These are phyloP conservation scores for Polypedilum vanderplanki DNA, from an alignment of 1,140 invertebrate species.

Conservation along the genomic window DNA sequence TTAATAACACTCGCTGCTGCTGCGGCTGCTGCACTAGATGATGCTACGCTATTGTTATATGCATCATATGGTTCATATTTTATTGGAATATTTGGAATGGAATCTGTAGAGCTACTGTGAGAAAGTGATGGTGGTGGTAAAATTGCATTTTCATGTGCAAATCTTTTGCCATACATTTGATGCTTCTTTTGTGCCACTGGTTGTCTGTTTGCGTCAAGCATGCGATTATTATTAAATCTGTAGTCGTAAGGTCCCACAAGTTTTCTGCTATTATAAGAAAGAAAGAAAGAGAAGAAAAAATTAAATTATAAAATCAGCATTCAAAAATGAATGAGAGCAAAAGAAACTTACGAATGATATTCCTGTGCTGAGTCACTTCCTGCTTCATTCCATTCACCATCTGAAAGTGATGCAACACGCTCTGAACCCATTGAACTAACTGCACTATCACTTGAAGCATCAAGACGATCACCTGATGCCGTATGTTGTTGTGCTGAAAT, in stretches of 20 bases:
- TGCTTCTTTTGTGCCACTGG: conserved; percentile 85
- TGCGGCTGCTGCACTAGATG: conserved; percentile 29
- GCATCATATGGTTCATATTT: conserved; percentile 57
- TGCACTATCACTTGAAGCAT: conserved; percentile 70
- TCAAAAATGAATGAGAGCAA: conserved; percentile 24
- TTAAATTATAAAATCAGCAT: conserved; percentile 31
- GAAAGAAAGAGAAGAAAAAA: conserved; percentile 31
- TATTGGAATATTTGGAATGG: conserved; percentile 47
- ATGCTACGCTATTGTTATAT: conserved; percentile 32
- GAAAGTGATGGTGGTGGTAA: conserved; percentile 31
- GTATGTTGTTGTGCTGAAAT: conserved; percentile 32
- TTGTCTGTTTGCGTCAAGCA: conserved; percentile 42
- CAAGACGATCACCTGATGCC: conserved; percentile 56
- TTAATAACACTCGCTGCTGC: conserved; percentile 44
- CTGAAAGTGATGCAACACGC: conserved; percentile 75
- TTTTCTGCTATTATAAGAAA: conserved; percentile 48
- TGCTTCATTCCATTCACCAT: conserved; percentile 81
- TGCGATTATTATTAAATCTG: conserved; percentile 49
- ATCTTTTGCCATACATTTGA: conserved; percentile 82
- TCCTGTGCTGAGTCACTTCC: conserved; percentile 73
- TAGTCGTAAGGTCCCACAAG: conserved; percentile 70
- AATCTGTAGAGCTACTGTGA: conserved; percentile 31
- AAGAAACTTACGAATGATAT: conserved; percentile 46
- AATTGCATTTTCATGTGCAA: conserved; percentile 55
- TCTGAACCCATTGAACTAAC: conserved; percentile 88